Evolutionary conservation across 2,888 invertebrate species (phyloP).

Genomic region (Deilephila porcellus): DNA sequence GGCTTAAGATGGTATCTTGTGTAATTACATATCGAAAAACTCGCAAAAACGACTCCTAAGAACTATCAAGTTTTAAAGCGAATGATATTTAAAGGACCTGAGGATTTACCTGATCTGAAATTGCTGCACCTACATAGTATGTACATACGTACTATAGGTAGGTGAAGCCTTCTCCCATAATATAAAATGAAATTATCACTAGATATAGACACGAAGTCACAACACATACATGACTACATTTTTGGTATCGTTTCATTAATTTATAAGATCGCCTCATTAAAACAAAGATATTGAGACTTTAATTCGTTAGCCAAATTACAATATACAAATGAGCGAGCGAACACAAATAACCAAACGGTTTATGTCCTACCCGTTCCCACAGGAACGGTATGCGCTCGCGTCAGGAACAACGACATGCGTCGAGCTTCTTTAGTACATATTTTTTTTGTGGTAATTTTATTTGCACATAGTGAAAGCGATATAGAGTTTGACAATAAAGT

Average conservation of each 20-base stretch:
- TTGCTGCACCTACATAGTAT: too few relatives aligned
- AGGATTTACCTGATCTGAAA: too few relatives aligned
- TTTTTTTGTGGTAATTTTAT: slow-evolving; percentile 9
- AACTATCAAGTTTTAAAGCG: too few relatives aligned
- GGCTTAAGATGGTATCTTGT: too few relatives aligned
- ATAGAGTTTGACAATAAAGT: too few relatives aligned
- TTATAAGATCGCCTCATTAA: slow-evolving; percentile 18
- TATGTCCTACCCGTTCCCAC: slow-evolving; percentile 83
- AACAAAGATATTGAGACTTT: slow-evolving; percentile 53
- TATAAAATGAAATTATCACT: not conserved
- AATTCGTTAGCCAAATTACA: slow-evolving; percentile 77
- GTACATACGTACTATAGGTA: too few relatives aligned
- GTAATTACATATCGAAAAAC: too few relatives aligned
- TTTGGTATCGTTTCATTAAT: slow-evolving; percentile 18
- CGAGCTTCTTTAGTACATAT: slow-evolving; percentile 48
- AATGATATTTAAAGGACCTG: too few relatives aligned
- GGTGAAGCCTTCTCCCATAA: not conserved
- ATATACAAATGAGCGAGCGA: slow-evolving; percentile 83
- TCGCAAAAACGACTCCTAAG: too few relatives aligned
- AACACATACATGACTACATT: not conserved
- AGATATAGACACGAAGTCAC: too few relatives aligned
- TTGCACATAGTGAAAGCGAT: not conserved
- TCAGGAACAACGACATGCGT: slow-evolving; percentile 48
- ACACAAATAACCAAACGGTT: slow-evolving; percentile 84
- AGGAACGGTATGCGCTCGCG: slow-evolving; percentile 71